Percentiles rank a stretch among this genome's conserved stretches.
Evolutionary conservation across 2,797 vertebrate genomes (phyloP).

Genomic region (Tangara arthus): DNA sequence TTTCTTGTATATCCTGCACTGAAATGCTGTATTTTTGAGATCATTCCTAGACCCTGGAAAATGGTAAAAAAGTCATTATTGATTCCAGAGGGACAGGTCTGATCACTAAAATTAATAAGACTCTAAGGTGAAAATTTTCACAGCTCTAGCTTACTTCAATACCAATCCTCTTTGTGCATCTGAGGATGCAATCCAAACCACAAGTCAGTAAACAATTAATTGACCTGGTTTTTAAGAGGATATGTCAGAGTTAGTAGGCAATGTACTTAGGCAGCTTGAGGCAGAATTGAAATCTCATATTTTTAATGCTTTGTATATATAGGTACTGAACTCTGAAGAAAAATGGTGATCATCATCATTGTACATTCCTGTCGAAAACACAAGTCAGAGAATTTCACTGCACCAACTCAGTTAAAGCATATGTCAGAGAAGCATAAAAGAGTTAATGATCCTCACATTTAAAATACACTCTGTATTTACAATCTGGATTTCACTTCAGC

Average conservation of each 20-base stretch:
- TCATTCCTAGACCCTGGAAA: not conserved
- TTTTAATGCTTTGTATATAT: constrained; percentile 48
- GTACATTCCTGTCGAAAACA: constrained; percentile 39
- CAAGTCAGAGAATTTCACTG: constrained; percentile 23
- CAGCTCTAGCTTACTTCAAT: not conserved
- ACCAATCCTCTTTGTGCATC: not conserved
- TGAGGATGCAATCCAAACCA: not conserved
- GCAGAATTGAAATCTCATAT: constrained; percentile 26
- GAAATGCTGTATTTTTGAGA: not conserved
- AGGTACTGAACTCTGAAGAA: constrained; percentile 32
- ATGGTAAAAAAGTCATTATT: not conserved
- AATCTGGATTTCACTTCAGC: constrained; percentile 10
- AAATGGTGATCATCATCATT: not conserved
- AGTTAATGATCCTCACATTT: constrained; percentile 29
- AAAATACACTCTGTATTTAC: constrained; percentile 26
- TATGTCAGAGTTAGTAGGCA: not conserved
- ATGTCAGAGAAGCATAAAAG: not conserved
- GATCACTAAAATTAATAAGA: not conserved
- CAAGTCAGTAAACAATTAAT: constrained; percentile 26
- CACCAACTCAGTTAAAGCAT: constrained; percentile 20
- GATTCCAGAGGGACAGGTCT: not conserved
- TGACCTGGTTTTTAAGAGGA: not conserved
- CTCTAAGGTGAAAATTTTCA: not conserved
- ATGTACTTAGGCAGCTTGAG: constrained; percentile 36
- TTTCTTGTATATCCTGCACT: not conserved